A percentile compares a stretch with the other conserved stretches of the same genome.
Evolutionary conservation across 1,140 invertebrate species (phyloP).

Genomic region (Drosophila tani): DNA sequence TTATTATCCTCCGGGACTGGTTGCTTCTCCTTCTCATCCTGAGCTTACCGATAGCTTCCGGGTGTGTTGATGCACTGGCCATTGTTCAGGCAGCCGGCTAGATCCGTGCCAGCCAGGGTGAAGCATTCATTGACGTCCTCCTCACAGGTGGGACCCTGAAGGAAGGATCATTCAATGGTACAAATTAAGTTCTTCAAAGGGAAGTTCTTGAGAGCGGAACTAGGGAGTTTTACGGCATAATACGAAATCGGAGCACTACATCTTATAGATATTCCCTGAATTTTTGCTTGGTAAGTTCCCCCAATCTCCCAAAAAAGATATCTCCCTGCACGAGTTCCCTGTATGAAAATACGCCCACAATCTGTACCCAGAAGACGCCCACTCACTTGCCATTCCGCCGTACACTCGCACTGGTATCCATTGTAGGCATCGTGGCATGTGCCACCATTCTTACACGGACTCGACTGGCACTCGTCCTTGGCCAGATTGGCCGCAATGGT

Average conservation of each 20-base stretch:
- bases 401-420: slow-evolving; percentile 91
- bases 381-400: slow-evolving; percentile 91
- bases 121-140: slow-evolving; percentile 95
- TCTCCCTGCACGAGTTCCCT: not conserved
- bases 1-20: not conserved
- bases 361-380: slow-evolving; percentile 42
- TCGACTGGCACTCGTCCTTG: slow-evolving; percentile 88
- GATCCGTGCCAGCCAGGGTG: slow-evolving; percentile 90
- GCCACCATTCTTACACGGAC: slow-evolving; percentile 94
- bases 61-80: slow-evolving; percentile 93
- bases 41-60: slow-evolving; percentile 90
- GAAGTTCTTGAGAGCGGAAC: no score
- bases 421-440: slow-evolving; percentile 91
- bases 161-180: not conserved
- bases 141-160: slow-evolving; percentile 90
- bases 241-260: no score
- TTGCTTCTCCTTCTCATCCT: no score
- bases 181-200: no score
- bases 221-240: no score
- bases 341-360: slow-evolving; percentile 57
- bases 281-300: not conserved
- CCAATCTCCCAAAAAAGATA: not conserved
- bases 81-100: slow-evolving; percentile 95
- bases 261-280: no score
- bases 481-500: slow-evolving; percentile 26